Percentiles rank a stretch among this genome's conserved stretches.
Evolutionary conservation across 30 jellyfish, hydroid and myxozoan species (phyloP).

Genomic region (Aurelia aurita complex sp. Pacific): DNA sequence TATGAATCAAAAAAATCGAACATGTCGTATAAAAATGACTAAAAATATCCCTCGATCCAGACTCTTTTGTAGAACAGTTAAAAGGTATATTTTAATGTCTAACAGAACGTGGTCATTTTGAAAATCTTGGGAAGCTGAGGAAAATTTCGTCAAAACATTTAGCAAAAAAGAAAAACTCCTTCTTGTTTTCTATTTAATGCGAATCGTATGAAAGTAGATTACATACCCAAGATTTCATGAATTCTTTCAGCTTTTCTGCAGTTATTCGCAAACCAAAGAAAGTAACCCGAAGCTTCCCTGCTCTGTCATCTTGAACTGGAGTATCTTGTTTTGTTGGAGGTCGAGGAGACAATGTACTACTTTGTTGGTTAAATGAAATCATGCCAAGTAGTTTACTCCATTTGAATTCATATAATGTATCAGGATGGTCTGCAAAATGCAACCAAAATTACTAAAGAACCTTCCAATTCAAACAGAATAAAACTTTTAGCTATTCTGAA

Average conservation of each 20-base stretch:
- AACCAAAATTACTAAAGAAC: background rate
- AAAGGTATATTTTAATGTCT: no score
- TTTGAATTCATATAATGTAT: slow-evolving; percentile 19
- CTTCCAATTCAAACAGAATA: background rate
- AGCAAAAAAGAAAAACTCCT: no score
- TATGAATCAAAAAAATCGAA: no score
- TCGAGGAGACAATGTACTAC: slow-evolving; percentile 48
- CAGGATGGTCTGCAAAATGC: slow-evolving; percentile 20
- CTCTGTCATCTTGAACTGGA: background rate
- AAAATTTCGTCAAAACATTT: no score
- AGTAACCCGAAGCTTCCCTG: slow-evolving; percentile 10
- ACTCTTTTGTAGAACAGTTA: no score
- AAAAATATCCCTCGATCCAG: no score
- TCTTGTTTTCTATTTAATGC: no score
- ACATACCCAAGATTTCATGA: slow-evolving; percentile 52
- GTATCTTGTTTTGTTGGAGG: slow-evolving; percentile 38
- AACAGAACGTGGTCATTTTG: no score
- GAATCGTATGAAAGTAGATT: no score
- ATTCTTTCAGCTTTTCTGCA: slow-evolving; percentile 3
- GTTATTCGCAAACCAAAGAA: slow-evolving; percentile 49
- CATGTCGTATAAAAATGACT: no score
- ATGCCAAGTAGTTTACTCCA: slow-evolving; percentile 53
- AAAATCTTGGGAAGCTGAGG: no score
- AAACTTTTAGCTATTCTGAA: no score
- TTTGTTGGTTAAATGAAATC: slow-evolving; percentile 13